Evolutionary conservation across 1,140 invertebrate genomes (phyloP).

Genomic region (Lasioglossum baleicum): DNA sequence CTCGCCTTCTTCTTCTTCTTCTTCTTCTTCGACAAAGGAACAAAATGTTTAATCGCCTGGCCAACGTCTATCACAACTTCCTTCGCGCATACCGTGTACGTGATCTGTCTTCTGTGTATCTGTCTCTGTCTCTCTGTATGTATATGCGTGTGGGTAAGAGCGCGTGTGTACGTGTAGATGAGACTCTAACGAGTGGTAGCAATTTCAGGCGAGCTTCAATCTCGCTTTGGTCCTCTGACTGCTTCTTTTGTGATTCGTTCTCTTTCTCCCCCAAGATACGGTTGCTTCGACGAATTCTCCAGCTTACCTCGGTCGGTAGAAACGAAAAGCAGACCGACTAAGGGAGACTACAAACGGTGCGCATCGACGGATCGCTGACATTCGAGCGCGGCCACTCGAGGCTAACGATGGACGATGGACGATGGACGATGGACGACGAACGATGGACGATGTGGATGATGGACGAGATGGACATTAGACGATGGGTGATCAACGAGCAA

Average conservation of each 20-base stretch:
- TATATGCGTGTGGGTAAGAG: background rate
- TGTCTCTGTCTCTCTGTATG: background rate
- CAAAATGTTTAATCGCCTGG: constrained; percentile 72
- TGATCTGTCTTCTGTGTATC: constrained; percentile 19
- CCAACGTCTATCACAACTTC: constrained; percentile 75
- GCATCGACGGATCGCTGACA: constrained; percentile 26
- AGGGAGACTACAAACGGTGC: constrained; percentile 8
- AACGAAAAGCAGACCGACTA: constrained; percentile 29
- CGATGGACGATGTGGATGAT: too few species aligned
- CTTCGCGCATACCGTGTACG: constrained; percentile 36
- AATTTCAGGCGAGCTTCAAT: constrained; percentile 46
- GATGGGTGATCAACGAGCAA: too few species aligned
- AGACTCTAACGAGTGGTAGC: background rate
- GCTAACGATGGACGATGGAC: background rate
- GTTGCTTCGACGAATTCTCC: background rate
- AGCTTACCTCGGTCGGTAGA: background rate
- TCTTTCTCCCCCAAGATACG: background rate
- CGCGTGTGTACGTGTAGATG: background rate
- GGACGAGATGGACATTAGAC: too few species aligned
- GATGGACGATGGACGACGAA: too few species aligned
- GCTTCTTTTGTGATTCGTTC: background rate
- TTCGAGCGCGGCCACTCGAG: background rate
- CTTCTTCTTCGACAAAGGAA: constrained; percentile 66
- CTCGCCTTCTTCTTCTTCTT: constrained; percentile 18
- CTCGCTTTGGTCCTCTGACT: constrained; percentile 70